Base-by-base conservation (phyloP, 2,113 vertebrate genomes). In the Steatornis caripensis region DNA sequence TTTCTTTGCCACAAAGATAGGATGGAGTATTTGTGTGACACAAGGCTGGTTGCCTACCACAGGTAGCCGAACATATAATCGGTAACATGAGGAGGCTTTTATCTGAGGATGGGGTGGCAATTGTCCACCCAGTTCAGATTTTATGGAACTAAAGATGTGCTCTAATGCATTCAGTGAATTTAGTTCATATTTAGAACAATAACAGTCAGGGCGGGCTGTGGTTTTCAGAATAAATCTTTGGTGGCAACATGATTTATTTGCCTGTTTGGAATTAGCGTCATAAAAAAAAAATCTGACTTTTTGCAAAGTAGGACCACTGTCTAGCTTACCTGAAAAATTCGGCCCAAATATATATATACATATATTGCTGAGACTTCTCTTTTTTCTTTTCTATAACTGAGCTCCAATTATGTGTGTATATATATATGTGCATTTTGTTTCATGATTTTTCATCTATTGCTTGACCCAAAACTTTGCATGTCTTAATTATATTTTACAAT, bases 401-500 rank as follows among this genome's bases (percentile, higher is more conserved):
- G 11, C 51, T 70, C 15, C 19, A 46, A 15, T 75, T 64, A 45
- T 51, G 2, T 53, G 22, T 79, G 10, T 37, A 9, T 72, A 10
- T n/a, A n/a, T n/a, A 9, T 72, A 10, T 65, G 12, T 32, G 10
- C 34, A 29, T 18, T 94, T 75, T 84, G 27, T 82, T n/a, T 87
- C 30, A 34, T 49, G 36, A 91, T 84, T 89, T 84, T 21, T 87
- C 5, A 5, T 76, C 30, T 3, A 1, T 76, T 79, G 6, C 36
- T 89, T 91, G 84, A 91, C 60, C 48, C 53, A 48, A 90, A 78
- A 51, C 34, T 95, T 81, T 89, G 48, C 36, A 58, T 91, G 39
- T 87, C 84, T 94, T 94, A 91, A 94, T 97, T 97, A 71, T 82
- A 92, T 96, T 88, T 95, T 97, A 88, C 90, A 71, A 84, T 97